Conservation (phyloP, 2,888 invertebrate genomes). For the Erynnis tages region DNA sequence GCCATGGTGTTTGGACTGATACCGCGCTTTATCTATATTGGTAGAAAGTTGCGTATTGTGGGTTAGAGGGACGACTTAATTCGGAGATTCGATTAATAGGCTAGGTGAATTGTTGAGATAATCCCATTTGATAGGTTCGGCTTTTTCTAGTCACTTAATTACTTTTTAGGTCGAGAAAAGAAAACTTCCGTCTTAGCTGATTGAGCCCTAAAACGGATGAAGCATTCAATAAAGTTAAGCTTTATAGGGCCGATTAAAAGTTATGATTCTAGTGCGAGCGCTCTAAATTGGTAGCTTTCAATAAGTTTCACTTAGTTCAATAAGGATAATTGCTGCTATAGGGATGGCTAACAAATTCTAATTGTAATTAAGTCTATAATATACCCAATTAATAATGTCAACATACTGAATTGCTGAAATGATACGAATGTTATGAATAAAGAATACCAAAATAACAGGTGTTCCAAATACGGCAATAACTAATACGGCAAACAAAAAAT, state of each 20-base stretch:
- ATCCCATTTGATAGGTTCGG: slow-evolving; percentile 15
- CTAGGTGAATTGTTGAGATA: slow-evolving; percentile 21
- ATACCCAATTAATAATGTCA: no score
- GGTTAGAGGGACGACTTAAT: slow-evolving; percentile 34
- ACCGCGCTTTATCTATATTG: slow-evolving; percentile 45
- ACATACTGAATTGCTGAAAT: no score
- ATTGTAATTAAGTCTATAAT: no score
- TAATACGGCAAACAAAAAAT: slow-evolving; percentile 16
- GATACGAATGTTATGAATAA: background rate
- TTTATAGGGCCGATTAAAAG: no score
- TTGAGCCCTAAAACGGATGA: no score
- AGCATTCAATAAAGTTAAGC: no score
- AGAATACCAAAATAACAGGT: slow-evolving; percentile 2
- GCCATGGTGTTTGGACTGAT: slow-evolving; percentile 44
- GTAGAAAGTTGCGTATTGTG: slow-evolving; percentile 30
- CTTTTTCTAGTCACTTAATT: background rate
- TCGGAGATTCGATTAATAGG: slow-evolving; percentile 18
- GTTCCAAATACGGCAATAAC: slow-evolving; percentile 13
- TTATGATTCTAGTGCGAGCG: no score
- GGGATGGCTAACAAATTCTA: no score
- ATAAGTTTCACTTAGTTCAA: no score
- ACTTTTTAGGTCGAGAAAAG: background rate
- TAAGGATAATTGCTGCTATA: no score
- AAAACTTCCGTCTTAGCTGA: no score
- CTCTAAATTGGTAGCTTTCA: no score